phyloP scores from a whole-genome alignment of 2,888 invertebrate species.

The Lepidochrysops patricia region DNA sequence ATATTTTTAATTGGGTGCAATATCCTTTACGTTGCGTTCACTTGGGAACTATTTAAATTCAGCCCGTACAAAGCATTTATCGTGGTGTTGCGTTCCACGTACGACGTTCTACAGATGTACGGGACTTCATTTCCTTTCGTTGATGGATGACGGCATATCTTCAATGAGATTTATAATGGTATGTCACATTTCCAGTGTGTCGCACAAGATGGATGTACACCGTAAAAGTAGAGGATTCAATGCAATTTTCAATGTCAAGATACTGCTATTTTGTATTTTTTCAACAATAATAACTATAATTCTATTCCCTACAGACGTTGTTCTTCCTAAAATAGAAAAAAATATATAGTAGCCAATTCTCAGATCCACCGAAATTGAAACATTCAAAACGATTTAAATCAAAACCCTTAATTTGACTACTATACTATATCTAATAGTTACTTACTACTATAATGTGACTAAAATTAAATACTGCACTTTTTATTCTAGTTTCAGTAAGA shows the following conservation, averaged over 20 bases:
- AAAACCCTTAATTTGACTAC: too few species aligned
- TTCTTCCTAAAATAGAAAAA: too few species aligned
- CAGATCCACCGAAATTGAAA: too few species aligned
- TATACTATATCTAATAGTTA: too few species aligned
- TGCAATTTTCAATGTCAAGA: not conserved
- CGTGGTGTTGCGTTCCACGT: constrained; percentile 20
- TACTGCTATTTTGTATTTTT: not conserved
- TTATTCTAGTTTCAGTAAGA: too few species aligned
- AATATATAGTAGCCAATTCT: too few species aligned
- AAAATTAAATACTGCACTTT: not conserved
- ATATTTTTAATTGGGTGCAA: not conserved
- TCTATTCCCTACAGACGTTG: too few species aligned
- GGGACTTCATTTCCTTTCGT: constrained; percentile 65
- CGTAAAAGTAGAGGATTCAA: not conserved
- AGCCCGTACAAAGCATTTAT: constrained; percentile 16
- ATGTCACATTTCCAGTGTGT: constrained; percentile 55
- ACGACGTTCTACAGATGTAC: constrained; percentile 20
- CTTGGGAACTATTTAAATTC: constrained; percentile 8
- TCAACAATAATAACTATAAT: too few species aligned
- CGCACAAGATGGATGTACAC: constrained; percentile 31
- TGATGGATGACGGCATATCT: constrained; percentile 69
- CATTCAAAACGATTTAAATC: too few species aligned
- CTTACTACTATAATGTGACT: too few species aligned
- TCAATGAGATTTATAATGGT: constrained; percentile 71
- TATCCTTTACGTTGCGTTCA: not conserved